Percentiles rank a stretch among this genome's conserved stretches.
Evolutionary conservation across 2,113 vertebrate species (phyloP).

Genomic region (Pimephales promelas): DNA sequence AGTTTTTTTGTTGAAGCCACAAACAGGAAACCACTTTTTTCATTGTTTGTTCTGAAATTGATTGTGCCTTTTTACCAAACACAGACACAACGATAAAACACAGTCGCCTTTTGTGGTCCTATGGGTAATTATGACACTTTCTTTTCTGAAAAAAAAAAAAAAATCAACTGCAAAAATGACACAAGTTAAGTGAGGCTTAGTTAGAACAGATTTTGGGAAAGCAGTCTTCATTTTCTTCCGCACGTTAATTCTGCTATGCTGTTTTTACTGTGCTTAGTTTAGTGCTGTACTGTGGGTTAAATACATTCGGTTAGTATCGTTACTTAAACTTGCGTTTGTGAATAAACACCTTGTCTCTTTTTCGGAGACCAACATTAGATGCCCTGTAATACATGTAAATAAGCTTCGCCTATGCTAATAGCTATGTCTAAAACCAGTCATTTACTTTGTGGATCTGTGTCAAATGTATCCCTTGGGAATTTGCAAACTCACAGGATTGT

Average conservation of each 20-base stretch:
- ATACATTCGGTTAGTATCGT: not conserved
- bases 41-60: conserved; percentile 51
- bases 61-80: conserved; percentile 67
- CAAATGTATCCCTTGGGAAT: not conserved
- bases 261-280: conserved; percentile 31
- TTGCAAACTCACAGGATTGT: not conserved
- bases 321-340: conserved; percentile 3
- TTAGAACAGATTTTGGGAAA: conserved; percentile 60
- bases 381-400: conserved; percentile 9
- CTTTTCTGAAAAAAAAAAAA: conserved; percentile 59
- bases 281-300: conserved; percentile 35
- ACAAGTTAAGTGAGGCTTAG: conserved; percentile 41
- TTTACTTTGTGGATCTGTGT: conserved; percentile 18
- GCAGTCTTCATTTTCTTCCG: conserved; percentile 61
- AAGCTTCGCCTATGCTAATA: not conserved
- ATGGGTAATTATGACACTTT: conserved; percentile 39
- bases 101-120: conserved; percentile 56
- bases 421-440: not conserved
- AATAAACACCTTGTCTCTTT: not conserved
- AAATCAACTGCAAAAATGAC: conserved; percentile 66
- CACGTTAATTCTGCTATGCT: conserved; percentile 55
- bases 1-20: conserved; percentile 39
- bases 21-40: conserved; percentile 41
- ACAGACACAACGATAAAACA: conserved; percentile 69
- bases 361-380: not conserved